These are phyloP conservation scores for Caenorhabditis sp. DNA, from an alignment of 2,888 invertebrate species.

Conservation along the genomic window DNA sequence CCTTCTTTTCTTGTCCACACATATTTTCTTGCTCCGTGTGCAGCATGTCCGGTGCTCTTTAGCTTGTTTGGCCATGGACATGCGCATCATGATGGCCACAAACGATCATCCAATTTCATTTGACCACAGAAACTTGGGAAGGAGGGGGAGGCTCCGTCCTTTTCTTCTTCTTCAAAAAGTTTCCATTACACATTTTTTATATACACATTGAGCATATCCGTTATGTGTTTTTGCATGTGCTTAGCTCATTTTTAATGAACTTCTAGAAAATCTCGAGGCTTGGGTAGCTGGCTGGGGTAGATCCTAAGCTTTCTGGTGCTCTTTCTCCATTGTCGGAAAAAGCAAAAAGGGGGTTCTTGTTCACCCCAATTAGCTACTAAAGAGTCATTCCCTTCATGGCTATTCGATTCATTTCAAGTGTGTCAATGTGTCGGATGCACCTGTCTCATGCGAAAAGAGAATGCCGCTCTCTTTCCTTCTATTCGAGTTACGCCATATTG, in stretches of 20 bases:
- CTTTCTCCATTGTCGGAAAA: slow-evolving; percentile 7
- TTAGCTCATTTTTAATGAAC: background rate
- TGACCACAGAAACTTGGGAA: slow-evolving; percentile 46
- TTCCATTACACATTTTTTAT: slow-evolving; percentile 66
- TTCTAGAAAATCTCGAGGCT: too few species aligned
- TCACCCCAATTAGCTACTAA: slow-evolving; percentile 53
- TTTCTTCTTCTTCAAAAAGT: slow-evolving; percentile 32
- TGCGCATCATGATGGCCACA: slow-evolving; percentile 61
- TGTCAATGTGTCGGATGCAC: slow-evolving; percentile 66
- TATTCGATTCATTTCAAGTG: slow-evolving; percentile 60
- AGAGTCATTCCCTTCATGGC: slow-evolving; percentile 12
- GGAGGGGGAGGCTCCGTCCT: background rate
- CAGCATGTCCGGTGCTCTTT: slow-evolving; percentile 52
- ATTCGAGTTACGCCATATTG: slow-evolving; percentile 60
- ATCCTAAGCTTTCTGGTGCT: too few species aligned
- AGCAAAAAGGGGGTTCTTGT: slow-evolving; percentile 17
- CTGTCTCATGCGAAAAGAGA: slow-evolving; percentile 37
- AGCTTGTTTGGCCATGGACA: slow-evolving; percentile 60
- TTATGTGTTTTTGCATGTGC: background rate
- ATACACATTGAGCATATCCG: slow-evolving; percentile 23
- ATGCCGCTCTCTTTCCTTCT: slow-evolving; percentile 29
- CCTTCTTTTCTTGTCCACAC: slow-evolving; percentile 4
- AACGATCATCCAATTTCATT: slow-evolving; percentile 67
- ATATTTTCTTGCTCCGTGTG: slow-evolving; percentile 2
- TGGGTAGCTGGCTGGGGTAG: too few species aligned